These are phyloP conservation scores for Hybognathus amarus DNA, from an alignment of 2,797 vertebrate species.

Conservation along the genomic window DNA sequence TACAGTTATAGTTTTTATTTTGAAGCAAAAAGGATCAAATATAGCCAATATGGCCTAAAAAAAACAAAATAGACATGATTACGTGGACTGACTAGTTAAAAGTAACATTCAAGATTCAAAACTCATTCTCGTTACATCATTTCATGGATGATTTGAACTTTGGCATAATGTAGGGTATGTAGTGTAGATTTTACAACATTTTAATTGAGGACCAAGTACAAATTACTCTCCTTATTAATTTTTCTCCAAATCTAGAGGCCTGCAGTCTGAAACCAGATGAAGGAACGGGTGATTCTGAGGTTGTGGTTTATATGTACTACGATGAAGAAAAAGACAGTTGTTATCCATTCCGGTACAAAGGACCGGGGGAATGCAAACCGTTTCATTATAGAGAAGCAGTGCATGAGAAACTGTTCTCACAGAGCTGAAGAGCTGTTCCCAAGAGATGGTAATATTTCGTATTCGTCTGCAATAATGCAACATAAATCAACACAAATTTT, in stretches of 20 bases:
- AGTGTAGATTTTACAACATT: neutral
- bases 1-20: too few relatives aligned
- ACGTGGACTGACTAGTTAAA: too few relatives aligned
- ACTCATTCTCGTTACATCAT: too few relatives aligned
- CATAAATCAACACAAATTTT: neutral
- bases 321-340: slow-evolving; percentile 59
- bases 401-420: slow-evolving; percentile 71
- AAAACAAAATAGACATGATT: too few relatives aligned
- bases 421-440: slow-evolving; percentile 63
- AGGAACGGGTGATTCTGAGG: slow-evolving; percentile 47
- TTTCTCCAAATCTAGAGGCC: slow-evolving; percentile 57
- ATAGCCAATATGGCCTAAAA: too few relatives aligned
- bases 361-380: slow-evolving; percentile 73
- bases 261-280: slow-evolving; percentile 38
- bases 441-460: slow-evolving; percentile 63
- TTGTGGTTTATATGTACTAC: slow-evolving; percentile 56
- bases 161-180: too few relatives aligned
- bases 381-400: slow-evolving; percentile 68
- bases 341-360: slow-evolving; percentile 69
- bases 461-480: neutral
- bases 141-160: too few relatives aligned
- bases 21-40: too few relatives aligned
- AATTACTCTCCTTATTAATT: neutral
- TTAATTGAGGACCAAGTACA: neutral
- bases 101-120: too few relatives aligned